Percentiles rank a stretch among this genome's conserved stretches.
Evolutionary conservation across 2,113 vertebrate genomes (phyloP).

Genomic region (Struthidea cinerea): DNA sequence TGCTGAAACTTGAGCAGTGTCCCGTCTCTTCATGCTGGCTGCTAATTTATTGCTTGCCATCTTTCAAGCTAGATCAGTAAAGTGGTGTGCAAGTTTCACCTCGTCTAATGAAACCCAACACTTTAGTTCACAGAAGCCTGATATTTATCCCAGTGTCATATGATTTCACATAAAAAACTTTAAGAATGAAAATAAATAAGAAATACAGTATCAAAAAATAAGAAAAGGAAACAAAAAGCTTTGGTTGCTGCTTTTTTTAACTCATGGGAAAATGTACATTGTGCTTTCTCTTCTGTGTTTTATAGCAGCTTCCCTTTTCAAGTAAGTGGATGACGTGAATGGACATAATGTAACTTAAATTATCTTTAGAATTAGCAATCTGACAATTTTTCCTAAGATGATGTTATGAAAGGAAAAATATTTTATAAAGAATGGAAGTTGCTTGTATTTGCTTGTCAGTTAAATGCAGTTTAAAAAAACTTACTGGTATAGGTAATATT

Average conservation of each 20-base stretch:
- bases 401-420: background rate
- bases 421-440: background rate
- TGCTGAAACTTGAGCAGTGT: background rate
- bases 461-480: background rate
- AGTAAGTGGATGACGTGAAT: background rate
- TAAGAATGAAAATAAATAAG: background rate
- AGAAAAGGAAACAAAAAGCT: background rate
- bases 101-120: background rate
- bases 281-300: background rate
- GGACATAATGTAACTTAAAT: background rate
- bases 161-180: background rate
- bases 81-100: background rate
- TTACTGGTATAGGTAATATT: background rate
- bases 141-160: background rate
- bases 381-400: background rate
- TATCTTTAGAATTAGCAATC: background rate
- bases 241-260: background rate
- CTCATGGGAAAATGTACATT: background rate
- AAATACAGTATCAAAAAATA: background rate
- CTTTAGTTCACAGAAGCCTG: background rate
- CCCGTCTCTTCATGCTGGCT: background rate
- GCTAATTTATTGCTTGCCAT: background rate
- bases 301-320: background rate
- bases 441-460: background rate
- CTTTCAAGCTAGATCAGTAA: background rate